Base-by-base conservation (phyloP, 35 echinoderm and acorn worm genomes). In the Lytechinus variegatus region DNA sequence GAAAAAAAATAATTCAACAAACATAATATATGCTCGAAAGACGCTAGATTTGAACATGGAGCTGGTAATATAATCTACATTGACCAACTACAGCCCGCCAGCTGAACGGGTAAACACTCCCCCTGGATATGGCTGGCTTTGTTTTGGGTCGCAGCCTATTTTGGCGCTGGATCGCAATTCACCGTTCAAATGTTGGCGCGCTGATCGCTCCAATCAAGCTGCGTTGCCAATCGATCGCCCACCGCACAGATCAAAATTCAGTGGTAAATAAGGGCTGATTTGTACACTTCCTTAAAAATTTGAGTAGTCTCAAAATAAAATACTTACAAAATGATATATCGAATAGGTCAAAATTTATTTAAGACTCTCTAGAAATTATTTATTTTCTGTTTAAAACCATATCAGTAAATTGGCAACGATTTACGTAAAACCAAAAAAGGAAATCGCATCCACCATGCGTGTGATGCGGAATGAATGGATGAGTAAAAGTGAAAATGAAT, bases 111-210 rank as follows among this genome's bases (percentile, higher is more conserved):
- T 44, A 44, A 0, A 44, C 33, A 44, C 33, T 58, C 56, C 9
- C 9, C 56, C 55, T 56, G 1, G 8, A 11, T 8, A 8, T 56
- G 11, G 55, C n/a, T 79, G 19, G 66, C n/a, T 79, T 79, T 79
- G 66, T 8, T 79, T 79, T 58, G 9, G 56, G 56, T 58, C 1
- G 55, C 33, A 44, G 55, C 55, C 55, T 58, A 79, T 79, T 79
- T 79, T 79, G 19, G 66, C 66, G 66, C 66, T 79, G n/a, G 66
- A 58, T 79, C 33, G 0, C 16, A 71, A n/a, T 79, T 79, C 66
- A 79, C 66, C 66, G 66, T 79, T 79, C 66, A 79, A 79, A 79
- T 79, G 66, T 71, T 79, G 16, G 66, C 66, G 66, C 66, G 66
- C 66, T n/a, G 66, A 19, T 24, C 66, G 13, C 14, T 71, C 9